Evolutionary conservation across 1,140 invertebrate species (phyloP).

Genomic region (Calliopsis andreniformis): DNA sequence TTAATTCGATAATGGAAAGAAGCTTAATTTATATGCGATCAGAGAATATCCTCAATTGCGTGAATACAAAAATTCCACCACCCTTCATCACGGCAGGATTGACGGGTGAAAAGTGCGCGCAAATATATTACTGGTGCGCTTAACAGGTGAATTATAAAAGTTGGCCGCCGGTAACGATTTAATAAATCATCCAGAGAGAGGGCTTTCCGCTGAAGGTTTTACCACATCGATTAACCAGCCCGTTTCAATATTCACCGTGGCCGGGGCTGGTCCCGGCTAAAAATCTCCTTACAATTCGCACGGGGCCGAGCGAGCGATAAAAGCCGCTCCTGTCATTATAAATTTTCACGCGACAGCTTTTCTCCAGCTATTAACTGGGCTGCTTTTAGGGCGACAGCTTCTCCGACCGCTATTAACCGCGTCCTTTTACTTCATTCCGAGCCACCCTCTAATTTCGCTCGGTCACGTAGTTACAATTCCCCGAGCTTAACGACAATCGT

Average conservation of each 20-base stretch:
- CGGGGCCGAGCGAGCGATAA: neutral
- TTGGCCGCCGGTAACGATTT: neutral
- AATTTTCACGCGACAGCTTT: constrained; percentile 48
- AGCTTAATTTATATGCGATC: too few relatives aligned
- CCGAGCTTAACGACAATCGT: constrained; percentile 5
- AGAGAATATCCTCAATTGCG: too few relatives aligned
- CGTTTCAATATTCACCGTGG: constrained; percentile 11
- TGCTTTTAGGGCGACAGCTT: constrained; percentile 34
- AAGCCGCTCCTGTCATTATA: constrained; percentile 42
- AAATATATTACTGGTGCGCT: neutral
- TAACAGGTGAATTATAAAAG: constrained; percentile 3
- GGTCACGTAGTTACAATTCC: constrained; percentile 47
- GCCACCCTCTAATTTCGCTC: constrained; percentile 47
- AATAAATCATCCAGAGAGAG: neutral
- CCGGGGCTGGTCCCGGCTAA: neutral
- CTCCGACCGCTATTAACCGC: constrained; percentile 38
- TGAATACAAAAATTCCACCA: too few relatives aligned
- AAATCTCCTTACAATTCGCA: constrained; percentile 12
- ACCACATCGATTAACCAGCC: constrained; percentile 23
- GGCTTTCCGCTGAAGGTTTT: neutral
- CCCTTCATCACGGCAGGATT: neutral
- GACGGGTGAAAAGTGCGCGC: neutral
- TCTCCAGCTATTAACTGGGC: constrained; percentile 42
- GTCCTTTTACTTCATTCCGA: constrained; percentile 45
- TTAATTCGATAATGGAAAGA: too few relatives aligned